phyloP scores from a whole-genome alignment of 2,797 vertebrate genomes.

The Botia kubotai region DNA sequence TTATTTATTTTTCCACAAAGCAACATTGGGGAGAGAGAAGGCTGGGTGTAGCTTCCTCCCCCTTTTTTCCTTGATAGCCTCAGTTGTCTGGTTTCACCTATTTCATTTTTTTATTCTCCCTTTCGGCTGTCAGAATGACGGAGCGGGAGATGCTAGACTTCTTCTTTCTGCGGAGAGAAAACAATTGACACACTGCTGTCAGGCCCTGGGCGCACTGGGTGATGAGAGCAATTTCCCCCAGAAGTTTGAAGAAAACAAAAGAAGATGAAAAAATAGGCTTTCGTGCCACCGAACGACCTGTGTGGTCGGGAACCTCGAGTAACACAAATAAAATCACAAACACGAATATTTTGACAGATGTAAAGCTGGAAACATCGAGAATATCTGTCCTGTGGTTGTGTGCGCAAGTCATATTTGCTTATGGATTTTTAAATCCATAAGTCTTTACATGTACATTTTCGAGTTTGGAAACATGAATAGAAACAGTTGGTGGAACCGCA shows the following conservation, averaged over 20 bases:
- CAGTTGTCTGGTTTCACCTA: conserved; percentile 31
- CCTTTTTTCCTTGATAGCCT: conserved; percentile 41
- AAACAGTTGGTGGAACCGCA: neutral
- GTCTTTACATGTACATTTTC: no score
- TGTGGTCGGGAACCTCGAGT: conserved; percentile 7
- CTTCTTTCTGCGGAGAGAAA: conserved; percentile 70
- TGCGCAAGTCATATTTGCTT: neutral
- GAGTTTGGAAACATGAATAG: neutral
- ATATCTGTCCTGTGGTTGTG: neutral
- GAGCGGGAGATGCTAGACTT: conserved; percentile 67
- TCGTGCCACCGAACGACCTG: neutral
- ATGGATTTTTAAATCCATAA: neutral
- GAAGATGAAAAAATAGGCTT: neutral
- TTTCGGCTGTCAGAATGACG: conserved; percentile 73
- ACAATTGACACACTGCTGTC: conserved; percentile 70
- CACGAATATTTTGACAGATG: neutral
- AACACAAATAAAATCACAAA: neutral
- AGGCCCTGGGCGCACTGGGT: conserved; percentile 47
- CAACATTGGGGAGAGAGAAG: conserved; percentile 21
- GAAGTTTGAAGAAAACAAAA: conserved; percentile 19
- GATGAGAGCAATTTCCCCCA: conserved; percentile 44
- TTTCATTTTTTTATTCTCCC: conserved; percentile 51
- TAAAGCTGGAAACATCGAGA: neutral
- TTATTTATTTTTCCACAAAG: neutral
- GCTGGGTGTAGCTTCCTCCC: conserved; percentile 11